Evolutionary conservation across 2,888 invertebrate species (phyloP), one percentile per base, ranked within the genome.

Genomic region (Pardosa pseudoannulata): DNA sequence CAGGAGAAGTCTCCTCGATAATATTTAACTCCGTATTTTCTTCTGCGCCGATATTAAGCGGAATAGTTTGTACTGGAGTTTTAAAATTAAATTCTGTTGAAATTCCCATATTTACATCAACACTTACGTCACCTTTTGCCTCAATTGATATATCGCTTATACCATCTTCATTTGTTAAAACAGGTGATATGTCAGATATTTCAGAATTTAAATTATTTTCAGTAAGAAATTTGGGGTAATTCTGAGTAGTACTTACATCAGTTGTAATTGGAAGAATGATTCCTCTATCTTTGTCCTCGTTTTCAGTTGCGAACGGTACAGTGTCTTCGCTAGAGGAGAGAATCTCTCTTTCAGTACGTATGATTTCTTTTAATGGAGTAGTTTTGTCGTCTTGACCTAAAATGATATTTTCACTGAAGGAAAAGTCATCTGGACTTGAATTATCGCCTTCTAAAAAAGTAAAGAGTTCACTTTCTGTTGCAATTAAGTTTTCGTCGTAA

Each of bases 341-440:
- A 1, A 29, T 46, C 6, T 71, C 23, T 71, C 71, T 71, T 19
- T 71, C 41, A 16, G 41, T 68, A 36, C 68, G 68, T 2, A 68
- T 13, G 0, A 27, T n/a, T 68, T 27, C 32, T 11, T 36, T 23
- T 11, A 36, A 5, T 16, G 19, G 23, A 3, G 56, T 56, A 23
- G 23, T 23, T 56, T 19, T 23, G 23, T 23, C 56, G 2, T 23
- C 23, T 23, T 56, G 19, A 16, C 23, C 56, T 5, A 16, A 16
- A 11, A 2, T 16, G 2, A 11, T 16, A 16, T 16, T 46, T 16
- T 46, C 46, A 5, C 23, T 23, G 6, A 5, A 11, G 23, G 6
- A 56, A 56, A 23, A 6, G 16, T 2, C 46, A 36, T 9, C 36
- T 36, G 36, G 36, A 36, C 5, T 36, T 36, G 9, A 36, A 5